phyloP scores from a whole-genome alignment of 2,888 invertebrate genomes.

The Marronus borbonicus region DNA sequence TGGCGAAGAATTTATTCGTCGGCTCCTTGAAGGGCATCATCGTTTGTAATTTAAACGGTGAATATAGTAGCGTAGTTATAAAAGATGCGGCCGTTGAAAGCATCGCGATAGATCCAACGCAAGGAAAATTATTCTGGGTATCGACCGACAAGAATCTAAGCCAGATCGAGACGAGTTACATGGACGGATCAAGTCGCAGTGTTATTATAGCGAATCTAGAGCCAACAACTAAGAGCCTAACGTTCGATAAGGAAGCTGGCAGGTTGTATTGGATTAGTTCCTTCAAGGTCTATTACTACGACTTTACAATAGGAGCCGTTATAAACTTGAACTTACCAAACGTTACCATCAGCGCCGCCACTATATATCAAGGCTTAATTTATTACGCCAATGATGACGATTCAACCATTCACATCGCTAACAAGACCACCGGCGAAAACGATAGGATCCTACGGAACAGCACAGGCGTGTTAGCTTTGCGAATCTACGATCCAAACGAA shows the following conservation, averaged over 20 bases:
- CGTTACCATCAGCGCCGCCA: conserved; percentile 77
- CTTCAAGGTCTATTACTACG: conserved; percentile 73
- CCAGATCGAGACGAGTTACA: conserved; percentile 75
- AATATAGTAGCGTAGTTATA: conserved; percentile 73
- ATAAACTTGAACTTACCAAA: conserved; percentile 64
- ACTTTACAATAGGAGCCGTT: conserved; percentile 61
- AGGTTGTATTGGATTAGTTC: conserved; percentile 83
- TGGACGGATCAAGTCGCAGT: conserved; percentile 77
- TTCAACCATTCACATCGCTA: conserved; percentile 76
- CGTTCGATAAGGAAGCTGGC: conserved; percentile 61
- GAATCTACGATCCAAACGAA: conserved; percentile 80
- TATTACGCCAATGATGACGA: conserved; percentile 82
- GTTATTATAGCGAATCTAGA: conserved; percentile 61
- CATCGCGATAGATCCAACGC: conserved; percentile 80
- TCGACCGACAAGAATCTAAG: conserved; percentile 56
- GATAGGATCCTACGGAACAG: conserved; percentile 71
- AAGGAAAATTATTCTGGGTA: conserved; percentile 75
- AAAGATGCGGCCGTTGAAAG: conserved; percentile 74
- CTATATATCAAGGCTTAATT: conserved; percentile 76
- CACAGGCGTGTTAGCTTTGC: conserved; percentile 75
- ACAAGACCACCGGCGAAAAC: conserved; percentile 74
- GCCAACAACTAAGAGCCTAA: conserved; percentile 65
- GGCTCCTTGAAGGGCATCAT: conserved; percentile 77
- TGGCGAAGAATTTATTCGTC: conserved; percentile 83
- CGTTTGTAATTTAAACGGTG: conserved; percentile 82